These are phyloP conservation scores for Copsychus sechellarum DNA, from an alignment of 2,113 vertebrate species.

Conservation along the genomic window DNA sequence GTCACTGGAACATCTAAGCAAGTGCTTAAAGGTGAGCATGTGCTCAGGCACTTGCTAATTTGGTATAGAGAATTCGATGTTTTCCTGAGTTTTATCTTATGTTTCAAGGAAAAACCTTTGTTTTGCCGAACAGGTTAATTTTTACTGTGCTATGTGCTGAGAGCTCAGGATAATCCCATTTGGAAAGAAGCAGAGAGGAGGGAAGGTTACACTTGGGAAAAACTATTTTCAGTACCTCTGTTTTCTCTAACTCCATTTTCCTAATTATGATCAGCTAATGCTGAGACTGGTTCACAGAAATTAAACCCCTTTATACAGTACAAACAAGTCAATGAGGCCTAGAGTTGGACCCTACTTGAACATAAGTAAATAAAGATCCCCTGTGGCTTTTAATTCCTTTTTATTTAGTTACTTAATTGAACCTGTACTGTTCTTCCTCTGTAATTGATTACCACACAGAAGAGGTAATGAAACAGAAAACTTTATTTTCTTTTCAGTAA, in stretches of 20 bases:
- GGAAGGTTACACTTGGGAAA: background rate
- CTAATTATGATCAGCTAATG: slow-evolving; percentile 18
- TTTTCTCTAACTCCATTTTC: slow-evolving; percentile 18
- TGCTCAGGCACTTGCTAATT: background rate
- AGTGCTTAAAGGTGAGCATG: background rate
- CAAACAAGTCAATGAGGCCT: slow-evolving; percentile 19
- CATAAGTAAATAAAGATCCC: slow-evolving; percentile 13
- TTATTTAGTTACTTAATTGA: slow-evolving; percentile 51
- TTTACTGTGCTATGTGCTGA: background rate
- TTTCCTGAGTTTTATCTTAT: background rate
- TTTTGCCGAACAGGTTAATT: background rate
- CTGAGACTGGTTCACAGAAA: slow-evolving; percentile 23
- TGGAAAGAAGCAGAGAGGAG: background rate
- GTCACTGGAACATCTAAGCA: background rate
- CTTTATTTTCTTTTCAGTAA: slow-evolving; percentile 16
- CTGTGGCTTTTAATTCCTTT: slow-evolving; percentile 54
- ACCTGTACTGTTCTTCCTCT: slow-evolving; percentile 5
- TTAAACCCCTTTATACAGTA: background rate
- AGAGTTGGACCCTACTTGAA: background rate
- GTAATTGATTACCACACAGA: slow-evolving; percentile 12
- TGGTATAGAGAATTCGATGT: background rate
- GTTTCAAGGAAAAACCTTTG: background rate
- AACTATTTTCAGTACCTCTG: slow-evolving; percentile 20
- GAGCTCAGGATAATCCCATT: slow-evolving; percentile 4
- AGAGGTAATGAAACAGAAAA: slow-evolving; percentile 50